A percentile compares a stretch with the other conserved stretches of the same genome.
phyloP scores from a whole-genome alignment of 2,888 invertebrate species.

The Idaea dimidiata region DNA sequence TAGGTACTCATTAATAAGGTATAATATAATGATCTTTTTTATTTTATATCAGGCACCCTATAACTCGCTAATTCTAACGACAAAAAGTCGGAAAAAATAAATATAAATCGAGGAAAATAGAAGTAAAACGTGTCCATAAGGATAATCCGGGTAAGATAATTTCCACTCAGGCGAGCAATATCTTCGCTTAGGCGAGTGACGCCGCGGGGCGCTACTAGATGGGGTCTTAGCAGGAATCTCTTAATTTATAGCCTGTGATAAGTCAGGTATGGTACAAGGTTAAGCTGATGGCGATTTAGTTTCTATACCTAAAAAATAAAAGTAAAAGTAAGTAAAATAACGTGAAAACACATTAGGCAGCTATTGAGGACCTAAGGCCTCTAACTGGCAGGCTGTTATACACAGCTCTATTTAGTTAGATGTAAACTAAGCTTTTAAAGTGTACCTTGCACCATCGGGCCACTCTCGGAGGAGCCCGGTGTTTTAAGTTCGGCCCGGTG shows the following conservation, averaged over 20 bases:
- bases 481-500: too few species aligned
- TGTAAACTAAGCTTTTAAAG: too few species aligned
- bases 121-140: conserved; percentile 56
- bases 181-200: conserved; percentile 63
- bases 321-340: not conserved
- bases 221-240: conserved; percentile 79
- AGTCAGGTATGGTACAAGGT: conserved; percentile 31
- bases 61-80: conserved; percentile 8
- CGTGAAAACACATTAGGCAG: too few species aligned
- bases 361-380: too few species aligned
- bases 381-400: too few species aligned
- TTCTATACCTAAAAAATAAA: not conserved
- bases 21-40: too few species aligned
- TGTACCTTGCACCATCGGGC: too few species aligned
- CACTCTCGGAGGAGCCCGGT: too few species aligned
- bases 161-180: conserved; percentile 67
- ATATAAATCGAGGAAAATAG: conserved; percentile 32
- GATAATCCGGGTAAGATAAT: conserved; percentile 69
- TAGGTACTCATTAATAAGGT: too few species aligned
- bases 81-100: conserved; percentile 14
- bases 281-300: not conserved
- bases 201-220: conserved; percentile 70
- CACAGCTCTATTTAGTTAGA: too few species aligned
- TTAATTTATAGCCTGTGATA: conserved; percentile 74
- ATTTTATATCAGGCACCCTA: not conserved